These are phyloP conservation scores for Euphydryas editha DNA, from an alignment of 2,888 invertebrate species.

Conservation along the genomic window DNA sequence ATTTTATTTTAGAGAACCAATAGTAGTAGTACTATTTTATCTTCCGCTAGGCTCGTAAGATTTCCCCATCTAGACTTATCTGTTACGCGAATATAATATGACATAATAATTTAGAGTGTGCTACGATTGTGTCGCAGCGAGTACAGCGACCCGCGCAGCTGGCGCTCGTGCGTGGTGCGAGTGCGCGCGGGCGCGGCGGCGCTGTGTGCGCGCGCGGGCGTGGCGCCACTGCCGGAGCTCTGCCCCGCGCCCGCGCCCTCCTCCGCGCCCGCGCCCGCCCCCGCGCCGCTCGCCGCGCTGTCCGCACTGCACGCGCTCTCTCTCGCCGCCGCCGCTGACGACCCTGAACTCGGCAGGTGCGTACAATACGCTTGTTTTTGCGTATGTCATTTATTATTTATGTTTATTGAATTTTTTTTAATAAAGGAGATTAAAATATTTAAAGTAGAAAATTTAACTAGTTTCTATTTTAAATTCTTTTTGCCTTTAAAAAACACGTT, in stretches of 20 bases:
- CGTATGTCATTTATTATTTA: too few relatives aligned
- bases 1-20: too few relatives aligned
- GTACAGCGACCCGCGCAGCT: conserved; percentile 90
- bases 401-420: too few relatives aligned
- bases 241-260: conserved; percentile 82
- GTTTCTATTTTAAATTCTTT: too few relatives aligned
- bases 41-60: too few relatives aligned
- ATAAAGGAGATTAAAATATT: too few relatives aligned
- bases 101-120: too few relatives aligned
- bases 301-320: conserved; percentile 79
- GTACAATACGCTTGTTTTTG: background rate
- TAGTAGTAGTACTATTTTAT: too few relatives aligned
- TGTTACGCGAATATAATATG: too few relatives aligned
- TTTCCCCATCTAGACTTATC: too few relatives aligned
- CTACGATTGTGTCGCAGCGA: conserved; percentile 85
- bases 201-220: conserved; percentile 85
- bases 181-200: conserved; percentile 87
- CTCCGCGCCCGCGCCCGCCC: conserved; percentile 85
- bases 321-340: conserved; percentile 61
- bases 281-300: conserved; percentile 87
- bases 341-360: conserved; percentile 87
- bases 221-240: conserved; percentile 58
- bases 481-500: too few relatives aligned
- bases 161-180: conserved; percentile 87
- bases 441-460: too few relatives aligned